Evolutionary conservation across 2,113 vertebrate genomes (phyloP).

Genomic region (Pelobates fuscus): DNA sequence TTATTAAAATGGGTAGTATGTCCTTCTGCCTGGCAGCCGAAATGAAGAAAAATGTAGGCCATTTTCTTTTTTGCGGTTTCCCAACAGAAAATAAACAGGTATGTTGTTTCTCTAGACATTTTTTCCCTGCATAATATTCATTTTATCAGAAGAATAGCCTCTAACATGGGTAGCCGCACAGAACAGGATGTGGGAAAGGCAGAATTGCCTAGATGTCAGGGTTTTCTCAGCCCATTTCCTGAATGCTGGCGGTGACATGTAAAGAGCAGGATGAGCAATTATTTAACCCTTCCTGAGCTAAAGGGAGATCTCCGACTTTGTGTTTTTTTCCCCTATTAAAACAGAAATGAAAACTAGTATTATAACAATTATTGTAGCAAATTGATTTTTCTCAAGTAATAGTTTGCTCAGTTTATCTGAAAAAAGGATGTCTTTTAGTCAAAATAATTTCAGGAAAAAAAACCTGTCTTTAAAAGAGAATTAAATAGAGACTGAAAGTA

Average conservation of each 20-base stretch:
- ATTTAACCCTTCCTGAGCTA: conserved; percentile 13
- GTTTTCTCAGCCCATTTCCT: conserved; percentile 26
- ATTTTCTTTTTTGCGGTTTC: conserved; percentile 15
- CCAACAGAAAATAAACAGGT: conserved; percentile 19
- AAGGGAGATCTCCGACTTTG: no score
- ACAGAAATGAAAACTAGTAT: no score
- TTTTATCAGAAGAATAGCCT: conserved; percentile 39
- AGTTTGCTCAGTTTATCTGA: no score
- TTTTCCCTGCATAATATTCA: conserved; percentile 17
- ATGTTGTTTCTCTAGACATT: conserved; percentile 7
- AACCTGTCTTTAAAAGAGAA: no score
- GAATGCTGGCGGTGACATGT: conserved; percentile 37
- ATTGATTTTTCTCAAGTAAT: no score
- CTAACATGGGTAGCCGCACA: conserved; percentile 37
- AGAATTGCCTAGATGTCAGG: conserved; percentile 25
- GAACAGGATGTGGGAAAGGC: conserved; percentile 45
- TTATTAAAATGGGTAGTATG: background rate
- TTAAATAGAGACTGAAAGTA: no score
- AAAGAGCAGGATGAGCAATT: conserved; percentile 27
- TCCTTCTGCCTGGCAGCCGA: background rate
- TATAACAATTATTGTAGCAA: no score
- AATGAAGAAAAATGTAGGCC: conserved; percentile 1
- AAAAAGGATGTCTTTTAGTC: no score
- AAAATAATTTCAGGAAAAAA: no score
- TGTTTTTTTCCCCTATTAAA: no score